Evolutionary conservation across 2,888 invertebrate genomes (phyloP), one percentile per base, ranked within the genome.

Genomic region (Acheta domesticus): DNA sequence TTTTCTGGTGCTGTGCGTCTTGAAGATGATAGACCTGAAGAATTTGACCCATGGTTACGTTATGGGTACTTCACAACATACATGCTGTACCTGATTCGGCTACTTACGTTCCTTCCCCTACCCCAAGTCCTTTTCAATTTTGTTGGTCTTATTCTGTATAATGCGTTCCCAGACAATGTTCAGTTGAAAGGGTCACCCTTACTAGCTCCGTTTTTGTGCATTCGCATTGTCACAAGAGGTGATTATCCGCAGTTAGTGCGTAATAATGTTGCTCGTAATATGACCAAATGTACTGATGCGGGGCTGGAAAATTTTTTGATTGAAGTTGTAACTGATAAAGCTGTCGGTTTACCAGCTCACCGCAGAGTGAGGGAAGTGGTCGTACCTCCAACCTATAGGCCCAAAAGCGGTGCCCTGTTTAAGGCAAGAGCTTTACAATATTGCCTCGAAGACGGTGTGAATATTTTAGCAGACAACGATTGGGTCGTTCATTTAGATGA

Each of bases 401-500:
- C 98, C 50, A 95, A 94, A 87, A 93, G 93, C 79, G 97, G 97
- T 80, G 97, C 98, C 78, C 88, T 97, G 80, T 98, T 97, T 86
- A 98, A 98, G 87, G 95, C 97, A 0, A 90, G 98, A 83, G 98
- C 98, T 36, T 88, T 98, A 79, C 98, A 98, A 86, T 98, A 97
- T 87, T 98, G 98, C 85, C 89, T 98, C 79, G 98, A 98, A 87
- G 95, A 95, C 84, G 92, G 92, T 85, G 93, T 97, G 1, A 98
- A 97, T 87, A 89, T 91, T 49, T 75, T 97, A 77, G 92, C 92
- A 79, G 96, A 96, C 85, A 93, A 92, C 83, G 97, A 98, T 86
- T 98, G 97, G 97, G 93, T 98, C 85, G 96, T 97, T n/a, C 98
- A 98, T 88, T 89, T 98, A 81, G 98, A 98, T 87, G 98, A 98